phyloP scores from a whole-genome alignment of 1,140 invertebrate species.

The Drosophila arizonae region DNA sequence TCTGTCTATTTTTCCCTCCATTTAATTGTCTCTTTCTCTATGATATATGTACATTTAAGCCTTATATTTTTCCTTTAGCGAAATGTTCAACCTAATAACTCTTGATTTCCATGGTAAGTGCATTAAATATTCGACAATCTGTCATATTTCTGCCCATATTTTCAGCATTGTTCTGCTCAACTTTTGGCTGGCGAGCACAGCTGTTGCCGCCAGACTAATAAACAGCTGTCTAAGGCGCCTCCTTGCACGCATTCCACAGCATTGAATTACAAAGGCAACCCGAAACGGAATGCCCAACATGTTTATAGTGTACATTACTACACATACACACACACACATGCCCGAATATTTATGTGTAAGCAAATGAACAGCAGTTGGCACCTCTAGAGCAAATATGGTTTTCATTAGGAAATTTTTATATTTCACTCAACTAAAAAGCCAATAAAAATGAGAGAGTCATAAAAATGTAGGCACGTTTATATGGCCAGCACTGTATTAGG shows the following conservation, averaged over 20 bases:
- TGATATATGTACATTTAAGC: background rate
- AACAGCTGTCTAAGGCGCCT: slow-evolving; percentile 60
- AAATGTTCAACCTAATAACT: too few relatives aligned
- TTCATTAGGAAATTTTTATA: background rate
- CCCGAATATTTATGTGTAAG: background rate
- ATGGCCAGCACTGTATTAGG: background rate
- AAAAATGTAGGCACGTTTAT: background rate
- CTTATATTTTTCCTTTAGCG: background rate
- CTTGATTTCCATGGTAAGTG: background rate
- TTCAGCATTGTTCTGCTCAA: slow-evolving; percentile 34
- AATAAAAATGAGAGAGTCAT: background rate
- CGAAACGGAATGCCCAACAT: background rate
- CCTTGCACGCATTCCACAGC: slow-evolving; percentile 35
- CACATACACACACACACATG: background rate
- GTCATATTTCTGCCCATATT: slow-evolving; percentile 6
- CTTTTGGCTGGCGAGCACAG: slow-evolving; percentile 31
- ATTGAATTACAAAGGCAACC: slow-evolving; percentile 38
- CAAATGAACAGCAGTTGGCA: slow-evolving; percentile 4
- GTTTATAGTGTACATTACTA: background rate
- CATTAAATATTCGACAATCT: background rate
- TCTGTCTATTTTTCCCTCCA: too few relatives aligned
- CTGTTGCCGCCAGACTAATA: slow-evolving; percentile 56
- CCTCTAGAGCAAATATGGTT: background rate
- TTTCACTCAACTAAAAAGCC: background rate
- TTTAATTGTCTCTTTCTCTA: background rate